phyloP scores from a whole-genome alignment of 2,888 invertebrate genomes.

The Latheticus oryzae region DNA sequence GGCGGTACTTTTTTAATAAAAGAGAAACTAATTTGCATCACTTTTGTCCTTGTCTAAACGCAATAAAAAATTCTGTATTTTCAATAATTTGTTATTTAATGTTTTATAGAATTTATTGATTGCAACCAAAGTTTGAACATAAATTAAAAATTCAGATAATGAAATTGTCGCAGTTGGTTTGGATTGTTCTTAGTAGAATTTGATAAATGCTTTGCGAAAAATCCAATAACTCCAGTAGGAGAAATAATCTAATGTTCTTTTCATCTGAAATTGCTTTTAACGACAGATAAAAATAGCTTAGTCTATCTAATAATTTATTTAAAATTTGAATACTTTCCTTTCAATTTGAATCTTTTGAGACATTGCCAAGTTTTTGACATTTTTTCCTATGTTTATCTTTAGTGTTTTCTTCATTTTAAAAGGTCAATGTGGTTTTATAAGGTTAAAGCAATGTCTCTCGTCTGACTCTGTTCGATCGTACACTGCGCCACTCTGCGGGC shows the following conservation, averaged over 20 bases:
- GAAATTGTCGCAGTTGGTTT: conserved; percentile 2
- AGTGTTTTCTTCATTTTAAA: too few species aligned
- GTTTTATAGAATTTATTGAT: too few species aligned
- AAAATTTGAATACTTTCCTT: too few species aligned
- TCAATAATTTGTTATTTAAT: too few species aligned
- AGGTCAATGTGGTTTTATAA: conserved; percentile 42
- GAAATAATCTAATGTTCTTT: conserved; percentile 21
- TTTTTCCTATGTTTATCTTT: too few species aligned
- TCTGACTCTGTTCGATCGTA: conserved; percentile 48
- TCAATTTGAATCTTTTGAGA: too few species aligned
- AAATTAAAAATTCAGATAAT: conserved; percentile 1
- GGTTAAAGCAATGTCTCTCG: conserved; percentile 44
- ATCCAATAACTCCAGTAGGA: conserved; percentile 34
- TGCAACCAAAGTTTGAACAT: too few species aligned
- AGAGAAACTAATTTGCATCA: too few species aligned
- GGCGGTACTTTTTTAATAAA: too few species aligned
- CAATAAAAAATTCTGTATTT: too few species aligned
- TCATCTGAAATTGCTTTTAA: conserved; percentile 31
- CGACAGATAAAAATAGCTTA: conserved; percentile 21
- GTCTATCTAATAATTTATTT: too few species aligned
- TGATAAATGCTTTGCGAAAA: conserved; percentile 37
- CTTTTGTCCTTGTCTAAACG: too few species aligned
- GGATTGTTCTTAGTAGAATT: conserved; percentile 24
- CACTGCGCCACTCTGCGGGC: conserved; percentile 53
- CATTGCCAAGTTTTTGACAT: neutral